These are phyloP conservation scores for Willowsia nigromaculata DNA, from an alignment of 2,888 invertebrate species.

Conservation along the genomic window DNA sequence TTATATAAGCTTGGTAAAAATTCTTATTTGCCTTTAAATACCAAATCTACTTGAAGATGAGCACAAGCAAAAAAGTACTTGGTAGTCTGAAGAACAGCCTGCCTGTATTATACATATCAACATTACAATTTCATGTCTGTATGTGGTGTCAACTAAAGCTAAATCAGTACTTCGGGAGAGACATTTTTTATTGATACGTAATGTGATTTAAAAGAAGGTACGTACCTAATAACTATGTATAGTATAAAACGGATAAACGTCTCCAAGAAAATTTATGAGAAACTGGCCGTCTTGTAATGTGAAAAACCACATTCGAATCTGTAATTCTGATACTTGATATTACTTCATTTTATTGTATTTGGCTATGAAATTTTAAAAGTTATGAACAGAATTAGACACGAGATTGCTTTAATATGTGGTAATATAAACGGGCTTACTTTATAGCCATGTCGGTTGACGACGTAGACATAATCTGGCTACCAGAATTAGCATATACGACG, in stretches of 20 bases:
- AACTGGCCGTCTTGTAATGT: not conserved
- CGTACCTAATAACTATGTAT: too few relatives aligned
- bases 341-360: too few relatives aligned
- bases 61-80: not conserved
- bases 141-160: not conserved
- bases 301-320: not conserved
- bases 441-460: not conserved
- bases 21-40: not conserved
- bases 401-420: not conserved
- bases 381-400: not conserved
- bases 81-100: not conserved
- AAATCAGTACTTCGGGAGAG: not conserved
- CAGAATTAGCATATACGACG: not conserved
- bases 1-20: too few relatives aligned
- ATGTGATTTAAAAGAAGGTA: slow-evolving; percentile 3
- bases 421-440: slow-evolving; percentile 2
- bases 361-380: too few relatives aligned
- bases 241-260: too few relatives aligned
- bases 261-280: slow-evolving; percentile 9
- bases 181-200: not conserved
- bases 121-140: not conserved
- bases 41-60: not conserved
- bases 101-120: not conserved
- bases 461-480: not conserved
- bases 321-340: too few relatives aligned